Conservation (phyloP, 2,113 vertebrate genomes). For the Sapayoa aenigma region DNA sequence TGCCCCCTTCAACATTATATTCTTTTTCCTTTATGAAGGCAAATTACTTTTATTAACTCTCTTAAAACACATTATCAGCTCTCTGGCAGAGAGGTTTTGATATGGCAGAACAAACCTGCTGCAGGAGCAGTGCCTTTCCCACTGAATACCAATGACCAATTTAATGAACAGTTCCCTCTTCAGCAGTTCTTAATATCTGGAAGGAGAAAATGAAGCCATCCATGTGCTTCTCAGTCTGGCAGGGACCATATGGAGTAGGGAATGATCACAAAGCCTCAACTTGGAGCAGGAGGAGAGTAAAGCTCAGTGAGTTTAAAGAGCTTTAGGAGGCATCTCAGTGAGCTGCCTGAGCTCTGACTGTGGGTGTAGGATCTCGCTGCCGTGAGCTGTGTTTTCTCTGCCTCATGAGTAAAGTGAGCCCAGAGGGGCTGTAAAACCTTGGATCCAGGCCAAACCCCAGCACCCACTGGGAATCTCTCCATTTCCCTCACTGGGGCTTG, state of each 20-base stretch:
- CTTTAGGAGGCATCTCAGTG: background rate
- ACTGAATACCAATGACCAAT: background rate
- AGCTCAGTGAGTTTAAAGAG: background rate
- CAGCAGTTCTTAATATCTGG: background rate
- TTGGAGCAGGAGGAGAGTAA: background rate
- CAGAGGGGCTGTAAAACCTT: background rate
- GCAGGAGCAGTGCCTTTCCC: background rate
- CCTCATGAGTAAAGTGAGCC: background rate
- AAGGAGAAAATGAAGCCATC: background rate
- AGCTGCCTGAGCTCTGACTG: background rate
- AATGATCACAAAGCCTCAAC: background rate
- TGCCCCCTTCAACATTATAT: background rate
- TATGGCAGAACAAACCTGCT: background rate
- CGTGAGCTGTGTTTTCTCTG: background rate
- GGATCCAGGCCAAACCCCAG: background rate
- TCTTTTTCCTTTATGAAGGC: background rate
- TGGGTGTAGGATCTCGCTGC: background rate
- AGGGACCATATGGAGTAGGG: background rate
- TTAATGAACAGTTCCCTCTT: background rate
- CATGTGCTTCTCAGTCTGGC: background rate
- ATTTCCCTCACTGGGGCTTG: background rate
- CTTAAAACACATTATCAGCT: background rate
- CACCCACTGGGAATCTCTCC: background rate
- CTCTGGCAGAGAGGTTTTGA: background rate
- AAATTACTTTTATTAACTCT: slow-evolving; percentile 18